These are phyloP conservation scores for Brevimyrus niger DNA, from an alignment of 2,113 vertebrate species.

Conservation along the genomic window DNA sequence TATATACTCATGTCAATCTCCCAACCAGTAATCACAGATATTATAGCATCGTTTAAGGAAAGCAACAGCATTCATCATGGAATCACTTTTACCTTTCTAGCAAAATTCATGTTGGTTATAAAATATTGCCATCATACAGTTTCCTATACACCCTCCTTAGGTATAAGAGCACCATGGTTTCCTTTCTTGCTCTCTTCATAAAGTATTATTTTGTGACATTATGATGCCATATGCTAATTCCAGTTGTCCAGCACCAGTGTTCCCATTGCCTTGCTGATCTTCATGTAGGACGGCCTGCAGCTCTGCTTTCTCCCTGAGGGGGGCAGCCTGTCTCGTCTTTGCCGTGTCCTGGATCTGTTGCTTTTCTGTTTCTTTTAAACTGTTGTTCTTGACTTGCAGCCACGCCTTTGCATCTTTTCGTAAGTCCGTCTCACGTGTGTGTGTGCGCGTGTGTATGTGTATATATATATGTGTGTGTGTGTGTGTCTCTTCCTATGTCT, in stretches of 20 bases:
- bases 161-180: neutral
- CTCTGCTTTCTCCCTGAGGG: slow-evolving; percentile 34
- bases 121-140: neutral
- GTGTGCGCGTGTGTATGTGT: slow-evolving; percentile 24
- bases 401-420: slow-evolving; percentile 42
- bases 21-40: neutral
- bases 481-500: slow-evolving; percentile 16
- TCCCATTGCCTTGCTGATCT: neutral
- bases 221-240: neutral
- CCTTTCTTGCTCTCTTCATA: slow-evolving; percentile 33
- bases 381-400: slow-evolving; percentile 60
- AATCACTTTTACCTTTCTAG: neutral
- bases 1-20: neutral
- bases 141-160: neutral
- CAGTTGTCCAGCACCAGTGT: neutral
- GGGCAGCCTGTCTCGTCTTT: neutral
- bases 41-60: neutral
- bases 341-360: slow-evolving; percentile 7
- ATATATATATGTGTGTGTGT: slow-evolving; percentile 16
- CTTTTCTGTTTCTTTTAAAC: slow-evolving; percentile 37
- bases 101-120: neutral
- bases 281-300: neutral
- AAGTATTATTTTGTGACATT: neutral
- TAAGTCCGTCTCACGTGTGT: slow-evolving; percentile 44
- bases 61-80: neutral